Conservation (phyloP, 2,797 vertebrate genomes). For the Diglossa cyanea region DNA sequence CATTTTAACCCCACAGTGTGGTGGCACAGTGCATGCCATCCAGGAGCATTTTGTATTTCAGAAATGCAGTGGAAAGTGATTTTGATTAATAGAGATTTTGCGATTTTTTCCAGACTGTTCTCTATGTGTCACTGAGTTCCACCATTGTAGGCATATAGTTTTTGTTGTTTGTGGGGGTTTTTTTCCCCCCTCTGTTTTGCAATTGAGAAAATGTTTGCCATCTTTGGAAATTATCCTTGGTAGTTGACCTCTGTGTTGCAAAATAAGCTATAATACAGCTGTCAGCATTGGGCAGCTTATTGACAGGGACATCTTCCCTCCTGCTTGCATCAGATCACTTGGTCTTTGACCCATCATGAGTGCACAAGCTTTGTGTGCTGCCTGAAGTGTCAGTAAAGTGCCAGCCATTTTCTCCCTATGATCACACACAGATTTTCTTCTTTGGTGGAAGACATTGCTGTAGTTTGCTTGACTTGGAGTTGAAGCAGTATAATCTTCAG, state of each 20-base stretch:
- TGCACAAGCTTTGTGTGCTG: neutral
- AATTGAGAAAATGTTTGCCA: constrained; percentile 50
- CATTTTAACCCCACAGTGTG: neutral
- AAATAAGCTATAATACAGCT: constrained; percentile 1
- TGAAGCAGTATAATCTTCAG: neutral
- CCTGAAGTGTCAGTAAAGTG: constrained; percentile 34
- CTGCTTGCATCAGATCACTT: constrained; percentile 9
- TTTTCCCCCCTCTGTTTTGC: neutral
- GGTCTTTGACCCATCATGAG: constrained; percentile 18
- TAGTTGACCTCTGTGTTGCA: constrained; percentile 30
- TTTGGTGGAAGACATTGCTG: neutral
- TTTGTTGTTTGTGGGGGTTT: fast-evolving
- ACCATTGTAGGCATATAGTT: neutral
- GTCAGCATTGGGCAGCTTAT: neutral
- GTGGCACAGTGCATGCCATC: neutral
- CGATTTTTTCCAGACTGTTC: neutral
- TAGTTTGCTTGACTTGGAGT: neutral
- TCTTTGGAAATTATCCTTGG: constrained; percentile 46
- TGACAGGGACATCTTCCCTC: constrained; percentile 1
- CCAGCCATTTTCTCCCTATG: constrained; percentile 14
- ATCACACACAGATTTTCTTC: neutral
- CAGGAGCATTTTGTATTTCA: neutral
- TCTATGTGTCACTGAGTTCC: neutral
- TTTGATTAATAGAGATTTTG: neutral
- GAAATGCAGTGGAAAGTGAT: neutral